phyloP scores from a whole-genome alignment of 2,113 vertebrate species.

The Chaetura pelagica region DNA sequence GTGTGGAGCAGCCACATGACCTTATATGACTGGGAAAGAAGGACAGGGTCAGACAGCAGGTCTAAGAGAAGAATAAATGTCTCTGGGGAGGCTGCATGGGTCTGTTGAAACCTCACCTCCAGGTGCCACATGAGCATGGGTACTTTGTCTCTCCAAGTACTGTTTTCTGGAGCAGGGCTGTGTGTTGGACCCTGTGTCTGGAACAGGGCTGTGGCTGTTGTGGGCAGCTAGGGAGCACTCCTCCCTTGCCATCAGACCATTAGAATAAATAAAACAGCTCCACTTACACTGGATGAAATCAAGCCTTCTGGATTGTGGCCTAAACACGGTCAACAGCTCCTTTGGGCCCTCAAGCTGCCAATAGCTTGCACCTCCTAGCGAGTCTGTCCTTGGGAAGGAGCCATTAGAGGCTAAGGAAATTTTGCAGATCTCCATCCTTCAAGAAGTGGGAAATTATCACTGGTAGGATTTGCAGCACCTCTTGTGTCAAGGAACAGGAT shows the following conservation, averaged over 20 bases:
- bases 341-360: slow-evolving; percentile 65
- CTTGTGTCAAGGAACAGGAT: background rate
- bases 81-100: background rate
- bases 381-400: slow-evolving; percentile 70
- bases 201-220: slow-evolving; percentile 9
- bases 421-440: slow-evolving; percentile 41
- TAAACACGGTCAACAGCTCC: slow-evolving; percentile 71
- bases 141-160: background rate
- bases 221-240: slow-evolving; percentile 51
- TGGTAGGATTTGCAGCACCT: slow-evolving; percentile 9
- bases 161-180: background rate
- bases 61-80: background rate
- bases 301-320: slow-evolving; percentile 57
- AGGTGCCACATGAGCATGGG: background rate
- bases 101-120: background rate
- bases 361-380: slow-evolving; percentile 64
- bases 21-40: background rate
- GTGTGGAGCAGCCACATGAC: background rate
- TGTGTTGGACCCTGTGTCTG: background rate
- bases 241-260: slow-evolving; percentile 47
- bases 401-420: slow-evolving; percentile 62
- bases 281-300: slow-evolving; percentile 57
- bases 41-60: background rate
- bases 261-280: slow-evolving; percentile 68
- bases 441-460: slow-evolving; percentile 15